These are phyloP conservation scores for Troglohyphantes excavatus DNA, from an alignment of 2,888 invertebrate species.

Conservation along the genomic window DNA sequence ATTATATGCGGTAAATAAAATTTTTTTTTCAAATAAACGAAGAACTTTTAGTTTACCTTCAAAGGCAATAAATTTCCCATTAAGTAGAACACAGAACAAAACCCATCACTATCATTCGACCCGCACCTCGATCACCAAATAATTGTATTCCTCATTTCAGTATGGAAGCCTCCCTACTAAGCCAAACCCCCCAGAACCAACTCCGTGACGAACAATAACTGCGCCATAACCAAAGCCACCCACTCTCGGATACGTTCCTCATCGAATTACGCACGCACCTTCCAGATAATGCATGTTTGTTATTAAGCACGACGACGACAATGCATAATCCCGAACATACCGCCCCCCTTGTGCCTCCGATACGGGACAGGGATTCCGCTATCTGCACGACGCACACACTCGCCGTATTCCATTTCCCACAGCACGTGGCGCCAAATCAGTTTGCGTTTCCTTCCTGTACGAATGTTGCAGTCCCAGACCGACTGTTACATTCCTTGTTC, in stretches of 20 bases:
- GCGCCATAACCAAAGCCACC: slow-evolving; percentile 11
- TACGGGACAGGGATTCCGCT: slow-evolving; percentile 44
- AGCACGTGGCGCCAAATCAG: slow-evolving; percentile 30
- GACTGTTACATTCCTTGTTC: too few species aligned
- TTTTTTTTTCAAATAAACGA: too few species aligned
- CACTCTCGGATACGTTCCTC: not conserved
- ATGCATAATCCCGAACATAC: slow-evolving; percentile 43
- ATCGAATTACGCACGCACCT: slow-evolving; percentile 12
- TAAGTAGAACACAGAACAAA: too few species aligned
- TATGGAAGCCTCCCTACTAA: too few species aligned
- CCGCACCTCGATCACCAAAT: too few species aligned
- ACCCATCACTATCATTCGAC: too few species aligned
- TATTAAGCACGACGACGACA: slow-evolving; percentile 59
- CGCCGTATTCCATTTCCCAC: slow-evolving; percentile 14
- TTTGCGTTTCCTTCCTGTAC: slow-evolving; percentile 20
- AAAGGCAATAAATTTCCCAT: too few species aligned
- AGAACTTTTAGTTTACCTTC: too few species aligned
- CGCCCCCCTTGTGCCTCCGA: not conserved
- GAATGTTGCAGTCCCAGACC: too few species aligned
- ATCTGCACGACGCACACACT: slow-evolving; percentile 44
- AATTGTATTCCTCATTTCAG: too few species aligned
- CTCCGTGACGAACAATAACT: slow-evolving; percentile 10
- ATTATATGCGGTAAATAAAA: too few species aligned
- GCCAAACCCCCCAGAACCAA: too few species aligned
- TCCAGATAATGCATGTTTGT: slow-evolving; percentile 59